Evolutionary conservation across 2,888 invertebrate species (phyloP).

Genomic region (Hylaea fasciaria): DNA sequence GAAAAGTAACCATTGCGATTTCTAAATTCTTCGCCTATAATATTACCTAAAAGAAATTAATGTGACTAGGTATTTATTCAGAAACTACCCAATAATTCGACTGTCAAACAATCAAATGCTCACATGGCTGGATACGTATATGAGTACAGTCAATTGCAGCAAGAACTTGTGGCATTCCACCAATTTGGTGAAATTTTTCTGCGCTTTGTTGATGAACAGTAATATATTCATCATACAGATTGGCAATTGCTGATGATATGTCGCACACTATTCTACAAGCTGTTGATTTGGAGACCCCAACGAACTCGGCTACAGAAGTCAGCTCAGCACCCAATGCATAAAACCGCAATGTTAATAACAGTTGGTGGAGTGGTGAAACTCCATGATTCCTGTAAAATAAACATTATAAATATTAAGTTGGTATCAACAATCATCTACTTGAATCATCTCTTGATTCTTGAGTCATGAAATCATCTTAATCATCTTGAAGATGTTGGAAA

Average conservation of each 20-base stretch:
- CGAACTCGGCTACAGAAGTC: constrained; percentile 42
- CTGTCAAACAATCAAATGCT: constrained; percentile 12
- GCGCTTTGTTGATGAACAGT: constrained; percentile 27
- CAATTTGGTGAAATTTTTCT: constrained; percentile 37
- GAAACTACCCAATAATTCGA: neutral
- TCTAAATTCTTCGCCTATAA: constrained; percentile 32
- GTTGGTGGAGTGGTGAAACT: too few species aligned
- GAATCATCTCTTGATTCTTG: too few species aligned
- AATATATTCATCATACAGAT: constrained; percentile 39
- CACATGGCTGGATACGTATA: constrained; percentile 40
- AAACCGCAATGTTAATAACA: too few species aligned
- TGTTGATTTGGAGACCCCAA: constrained; percentile 44
- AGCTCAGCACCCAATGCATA: neutral
- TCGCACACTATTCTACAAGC: constrained; percentile 42
- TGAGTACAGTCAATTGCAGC: constrained; percentile 42
- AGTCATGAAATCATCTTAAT: too few species aligned
- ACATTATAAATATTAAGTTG: too few species aligned
- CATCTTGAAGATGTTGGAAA: too few species aligned
- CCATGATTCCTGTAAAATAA: too few species aligned
- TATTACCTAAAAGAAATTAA: constrained; percentile 21
- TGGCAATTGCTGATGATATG: constrained; percentile 40
- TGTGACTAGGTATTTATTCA: too few species aligned
- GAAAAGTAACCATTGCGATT: constrained; percentile 38
- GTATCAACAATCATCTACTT: too few species aligned
- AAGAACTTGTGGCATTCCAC: constrained; percentile 42